These are phyloP conservation scores for Leptopilina drosophilae DNA, from an alignment of 2,888 invertebrate genomes.

Conservation along the genomic window DNA sequence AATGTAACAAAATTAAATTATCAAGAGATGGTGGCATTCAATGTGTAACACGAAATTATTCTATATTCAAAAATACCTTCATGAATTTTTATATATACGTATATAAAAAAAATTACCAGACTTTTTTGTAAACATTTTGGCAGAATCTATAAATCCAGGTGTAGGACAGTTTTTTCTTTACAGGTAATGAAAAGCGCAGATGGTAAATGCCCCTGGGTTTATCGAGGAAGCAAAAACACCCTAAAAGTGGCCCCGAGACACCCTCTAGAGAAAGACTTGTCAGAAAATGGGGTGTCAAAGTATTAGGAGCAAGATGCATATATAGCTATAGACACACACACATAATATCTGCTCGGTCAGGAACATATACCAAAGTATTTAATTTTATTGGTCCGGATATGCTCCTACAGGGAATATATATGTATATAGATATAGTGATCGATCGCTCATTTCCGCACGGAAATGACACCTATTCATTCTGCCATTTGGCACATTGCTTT, in stretches of 20 bases:
- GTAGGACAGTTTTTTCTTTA: slow-evolving; percentile 51
- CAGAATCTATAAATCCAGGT: slow-evolving; percentile 64
- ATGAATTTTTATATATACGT: too few species aligned
- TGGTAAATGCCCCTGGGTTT: slow-evolving; percentile 67
- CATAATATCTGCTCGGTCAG: not conserved
- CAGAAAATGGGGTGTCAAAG: slow-evolving; percentile 25
- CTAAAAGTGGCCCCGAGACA: slow-evolving; percentile 51
- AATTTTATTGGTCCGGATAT: slow-evolving; percentile 24
- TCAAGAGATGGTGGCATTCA: too few species aligned
- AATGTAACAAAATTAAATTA: too few species aligned
- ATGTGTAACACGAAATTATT: too few species aligned
- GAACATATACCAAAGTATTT: slow-evolving; percentile 17
- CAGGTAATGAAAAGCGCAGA: slow-evolving; percentile 68
- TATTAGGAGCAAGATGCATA: slow-evolving; percentile 32
- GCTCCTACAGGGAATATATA: not conserved
- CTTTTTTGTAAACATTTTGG: slow-evolving; percentile 39
- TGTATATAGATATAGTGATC: not conserved
- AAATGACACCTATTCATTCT: slow-evolving; percentile 33
- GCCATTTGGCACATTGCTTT: slow-evolving; percentile 16
- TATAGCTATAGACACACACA: not conserved
- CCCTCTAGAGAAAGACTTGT: slow-evolving; percentile 22
- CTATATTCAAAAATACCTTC: not conserved
- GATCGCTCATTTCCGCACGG: slow-evolving; percentile 38
- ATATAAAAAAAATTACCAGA: too few species aligned
- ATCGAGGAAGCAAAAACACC: slow-evolving; percentile 57